Base-by-base conservation (phyloP, 1,140 invertebrate genomes). In the Drosophila micromelanica region DNA sequence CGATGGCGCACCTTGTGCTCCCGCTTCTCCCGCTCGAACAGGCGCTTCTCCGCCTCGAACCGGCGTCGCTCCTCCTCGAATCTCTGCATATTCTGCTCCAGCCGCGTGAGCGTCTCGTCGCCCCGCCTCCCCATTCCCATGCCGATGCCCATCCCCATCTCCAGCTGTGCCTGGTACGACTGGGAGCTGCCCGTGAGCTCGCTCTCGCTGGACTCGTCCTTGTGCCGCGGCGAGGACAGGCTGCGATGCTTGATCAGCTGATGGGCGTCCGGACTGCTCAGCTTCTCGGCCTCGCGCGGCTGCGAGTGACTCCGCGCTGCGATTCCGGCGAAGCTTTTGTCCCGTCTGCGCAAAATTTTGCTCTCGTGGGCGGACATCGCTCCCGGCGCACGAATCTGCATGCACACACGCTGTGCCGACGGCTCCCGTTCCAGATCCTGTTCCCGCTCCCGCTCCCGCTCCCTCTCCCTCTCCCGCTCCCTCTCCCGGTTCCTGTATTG, bases 281-380 rank as follows among this genome's bases (percentile, higher is more conserved):
- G 67, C 7, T 75, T 76, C 56, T 90, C 92, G 2, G 92, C 91
- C 54, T 93, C 71, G 3, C 92, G 72, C 4, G 93, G 93, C 56
- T 93, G 92, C 7, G 93, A 93, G 9, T 92, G 93, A 57, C 93
- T 93, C 3, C 93, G 82, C 0, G 84, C 75, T 0, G 91, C 75
- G 5, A 71, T 15, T 8, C 54, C 73, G 15, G 76, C 81, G 23
- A 92, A 91, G 12, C 17, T 78, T 40, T 91, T 92, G 69, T 92
- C 82, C 9, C 91, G 76, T 11, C 89, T 40, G 0, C 90, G 74
- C n/a, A 92, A 40, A 3, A 92, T 92, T 70, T 92, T 92, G 63
- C 91, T 92, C 52, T 92, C 85, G 52, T 92, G 91, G 4, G 90
- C 90, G 15, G 91, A 91, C 63, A 91, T 40, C 0, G 84, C 42